These are phyloP conservation scores for Turritopsis rubra DNA, from an alignment of 30 jellyfish, hydroid and myxozoan genomes.

Conservation along the genomic window DNA sequence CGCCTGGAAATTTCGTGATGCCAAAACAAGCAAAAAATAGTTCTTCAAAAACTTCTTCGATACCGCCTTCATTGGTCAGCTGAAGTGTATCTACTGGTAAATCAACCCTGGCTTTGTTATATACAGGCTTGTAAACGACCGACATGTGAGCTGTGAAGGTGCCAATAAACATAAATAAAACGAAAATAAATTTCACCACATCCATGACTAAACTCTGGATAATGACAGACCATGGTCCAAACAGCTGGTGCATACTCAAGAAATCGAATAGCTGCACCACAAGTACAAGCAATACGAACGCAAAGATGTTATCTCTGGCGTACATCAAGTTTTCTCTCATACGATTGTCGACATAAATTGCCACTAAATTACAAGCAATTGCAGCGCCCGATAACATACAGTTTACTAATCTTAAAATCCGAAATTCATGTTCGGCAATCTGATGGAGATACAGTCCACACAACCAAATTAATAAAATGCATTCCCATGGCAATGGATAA, in stretches of 20 bases:
- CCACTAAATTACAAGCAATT: slow-evolving; percentile 43
- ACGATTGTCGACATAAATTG: slow-evolving; percentile 40
- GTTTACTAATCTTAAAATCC: slow-evolving; percentile 33
- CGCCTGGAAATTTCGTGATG: slow-evolving; percentile 40
- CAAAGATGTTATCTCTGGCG: slow-evolving; percentile 83
- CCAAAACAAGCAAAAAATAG: slow-evolving; percentile 87
- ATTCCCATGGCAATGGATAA: slow-evolving; percentile 32
- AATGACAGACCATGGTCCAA: slow-evolving; percentile 97
- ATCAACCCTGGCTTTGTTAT: slow-evolving; percentile 38
- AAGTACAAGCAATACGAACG: slow-evolving; percentile 57
- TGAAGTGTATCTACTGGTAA: slow-evolving; percentile 40
- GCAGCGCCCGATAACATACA: slow-evolving; percentile 63
- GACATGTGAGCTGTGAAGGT: slow-evolving; percentile 80
- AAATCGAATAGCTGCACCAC: slow-evolving; percentile 79
- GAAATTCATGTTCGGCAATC: slow-evolving; percentile 6
- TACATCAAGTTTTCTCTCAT: slow-evolving; percentile 79
- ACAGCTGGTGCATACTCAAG: slow-evolving; percentile 71
- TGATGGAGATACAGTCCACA: slow-evolving; percentile 1
- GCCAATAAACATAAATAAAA: slow-evolving; percentile 59
- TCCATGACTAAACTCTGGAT: slow-evolving; percentile 77
- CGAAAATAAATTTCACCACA: slow-evolving; percentile 70
- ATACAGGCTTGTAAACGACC: slow-evolving; percentile 85
- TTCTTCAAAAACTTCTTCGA: slow-evolving; percentile 43
- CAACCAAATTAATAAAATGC: slow-evolving; percentile 21
- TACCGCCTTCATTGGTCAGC: slow-evolving; percentile 28